Percentiles rank a stretch among this genome's conserved stretches.
Conservation (phyloP, 2,113 vertebrate species). For the Neolamprologus brichardi region DNA sequence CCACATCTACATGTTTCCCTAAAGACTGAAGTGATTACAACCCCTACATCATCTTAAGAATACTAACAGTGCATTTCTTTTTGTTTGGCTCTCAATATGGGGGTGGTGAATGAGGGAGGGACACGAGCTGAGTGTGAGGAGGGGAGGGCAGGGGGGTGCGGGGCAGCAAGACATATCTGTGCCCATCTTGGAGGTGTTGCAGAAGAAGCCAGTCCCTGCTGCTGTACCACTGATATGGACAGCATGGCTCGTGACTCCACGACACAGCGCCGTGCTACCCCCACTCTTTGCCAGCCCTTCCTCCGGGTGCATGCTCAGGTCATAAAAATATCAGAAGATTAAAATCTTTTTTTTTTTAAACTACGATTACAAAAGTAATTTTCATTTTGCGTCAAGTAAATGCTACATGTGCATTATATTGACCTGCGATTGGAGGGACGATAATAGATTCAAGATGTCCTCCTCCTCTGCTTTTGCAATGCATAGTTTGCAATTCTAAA, state of each 20-base stretch:
- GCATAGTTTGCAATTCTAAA: constrained; percentile 70
- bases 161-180: constrained; percentile 2
- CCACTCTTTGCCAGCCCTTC: constrained; percentile 5
- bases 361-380: constrained; percentile 58
- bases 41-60: constrained; percentile 30
- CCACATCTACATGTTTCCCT: constrained; percentile 47
- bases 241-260: neutral
- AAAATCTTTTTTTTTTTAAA: constrained; percentile 23
- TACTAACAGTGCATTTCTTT: constrained; percentile 60
- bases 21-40: constrained; percentile 51
- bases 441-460: constrained; percentile 15
- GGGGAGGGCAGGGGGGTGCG: neutral
- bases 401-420: constrained; percentile 65
- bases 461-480: constrained; percentile 62
- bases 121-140: constrained; percentile 31
- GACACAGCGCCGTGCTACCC: neutral
- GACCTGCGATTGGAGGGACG: constrained; percentile 47
- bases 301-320: constrained; percentile 60
- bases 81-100: constrained; percentile 53
- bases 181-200: constrained; percentile 38
- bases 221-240: constrained; percentile 24
- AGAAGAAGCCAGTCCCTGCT: constrained; percentile 23
- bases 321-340: constrained; percentile 52
- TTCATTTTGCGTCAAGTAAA: constrained; percentile 51
- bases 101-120: constrained; percentile 27